Evolutionary conservation across 1,140 invertebrate genomes (phyloP), one percentile per base, ranked within the genome.

Genomic region (Hormaphis cornu): DNA sequence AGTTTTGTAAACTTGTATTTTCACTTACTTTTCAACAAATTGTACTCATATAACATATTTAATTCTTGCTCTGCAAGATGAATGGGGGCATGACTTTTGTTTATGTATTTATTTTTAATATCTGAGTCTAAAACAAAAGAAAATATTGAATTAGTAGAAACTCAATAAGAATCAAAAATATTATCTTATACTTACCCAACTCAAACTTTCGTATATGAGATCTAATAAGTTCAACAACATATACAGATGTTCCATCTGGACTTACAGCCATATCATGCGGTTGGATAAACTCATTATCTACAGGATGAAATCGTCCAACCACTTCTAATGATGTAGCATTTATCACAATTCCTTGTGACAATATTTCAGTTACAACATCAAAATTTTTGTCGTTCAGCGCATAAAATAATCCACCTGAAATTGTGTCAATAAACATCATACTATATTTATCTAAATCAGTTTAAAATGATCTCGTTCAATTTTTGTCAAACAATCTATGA

Each of bases 251-350:
- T 46, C 86, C 88, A 79, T 91, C 84, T 0, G 78, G 73, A 4
- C 83, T 81, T 1, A 89, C 84, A 1, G 85, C 84, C 8, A 93
- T 78, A 76, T 91, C 89, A 77, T 93, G 90, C 0, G 90, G 89
- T 71, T 83, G 83, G 30, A 78, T 70, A 77, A 92, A 86, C 44
- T 83, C 80, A 69, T 78, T 71, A 44, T 79, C 78, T 18, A 77
- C 77, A 35, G 61, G 61, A 24, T 66, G 61, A 75, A 89, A 88
- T 71, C 84, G 82, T 9, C 81, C 82, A 6, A 84, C 54, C 28
- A 89, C 73, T 42, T 84, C 75, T 20, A 82, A 83, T 5, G 81
- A 82, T 22, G 81, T 76, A 56, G 86, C 79, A 75, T 87, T 84
- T 56, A 90, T 80, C 5, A 87, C 81, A 79, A 86, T 89, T 18